Evolutionary conservation across 2,113 vertebrate species (phyloP), one percentile per base, ranked within the genome.

Genomic region (Larimichthys crocea): DNA sequence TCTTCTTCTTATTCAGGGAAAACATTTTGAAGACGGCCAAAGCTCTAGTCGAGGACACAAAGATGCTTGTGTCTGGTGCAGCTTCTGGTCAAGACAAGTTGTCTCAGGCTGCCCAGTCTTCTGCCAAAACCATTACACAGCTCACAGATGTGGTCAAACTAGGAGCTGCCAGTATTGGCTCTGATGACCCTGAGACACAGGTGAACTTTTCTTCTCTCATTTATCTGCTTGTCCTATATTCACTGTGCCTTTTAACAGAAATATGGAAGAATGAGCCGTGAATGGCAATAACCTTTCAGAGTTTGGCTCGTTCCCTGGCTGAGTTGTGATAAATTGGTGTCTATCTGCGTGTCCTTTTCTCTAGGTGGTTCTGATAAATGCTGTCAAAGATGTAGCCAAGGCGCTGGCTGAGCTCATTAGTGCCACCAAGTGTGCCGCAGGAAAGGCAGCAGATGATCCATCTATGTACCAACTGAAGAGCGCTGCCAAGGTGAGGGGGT

Each of bases 391-490:
- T 3, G 99, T 99, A 74, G 97, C 99, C 52, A 99, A 99, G 89
- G 99, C 99, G 11, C 95, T 99, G 83, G 97, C 97, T 5, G 99
- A 99, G 89, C 97, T 99, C 90, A 99, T 99, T 63, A 93, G 97
- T 78, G 98, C 98, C 83, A 99, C 98, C 76, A 99, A 99, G 91
- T 97, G 98, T 88, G 98, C 98, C 5, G 95, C 98, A 20, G 98
- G 98, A 86, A 99, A 99, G 84, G 94, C 97, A 0, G 98, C 97
- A 0, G 98, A 99, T 10, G 98, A 99, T 90, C 97, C 98, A 0
- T 99, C 98, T 40, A 99, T 99, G 98, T 99, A 99, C 92, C 99
- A 99, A 85, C 95, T 99, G 70, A 99, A 99, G 92, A 96, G 98
- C 1, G 98, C 99, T 3, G 99, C 99, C 85, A 99, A 99, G 97